Evolutionary conservation across 2,888 invertebrate genomes (phyloP), one percentile per base, ranked within the genome.

Genomic region (Drosophila paucipuncta): DNA sequence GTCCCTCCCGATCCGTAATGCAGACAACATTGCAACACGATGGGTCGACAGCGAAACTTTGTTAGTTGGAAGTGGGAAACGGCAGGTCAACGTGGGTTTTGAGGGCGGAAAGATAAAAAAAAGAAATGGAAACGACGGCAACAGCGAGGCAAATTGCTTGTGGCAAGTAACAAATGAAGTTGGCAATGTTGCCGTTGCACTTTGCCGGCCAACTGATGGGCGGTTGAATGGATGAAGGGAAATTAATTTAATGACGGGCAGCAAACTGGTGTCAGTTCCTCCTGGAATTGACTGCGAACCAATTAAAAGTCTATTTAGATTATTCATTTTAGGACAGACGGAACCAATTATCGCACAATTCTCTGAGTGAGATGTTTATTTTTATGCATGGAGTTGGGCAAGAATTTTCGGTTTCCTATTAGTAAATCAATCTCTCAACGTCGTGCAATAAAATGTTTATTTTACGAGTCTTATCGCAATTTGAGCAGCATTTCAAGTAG

Each of bases 91-190:
- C n/a, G 6, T 28, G 35, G 52, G 60, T 16, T 18, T 25, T 25
- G 39, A n/a, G 31, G 28, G n/a, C 0, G 13, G 30, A 39, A 25
- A 60, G 60, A 39, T 61, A 67, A 5, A 35, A 22, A 30, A 28
- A 58, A n/a, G 13, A 31, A n/a, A 41, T 41, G 18, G 41, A n/a
- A 58, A 16, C n/a, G 41, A 30, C n/a, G 30, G n/a, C n/a, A 52
- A 64, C n/a, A 43, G 35, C 37, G 25, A 59, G 50, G 58, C 66
- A 71, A 68, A 64, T 68, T 68, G 78, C 75, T 66, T 68, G 72
- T 78, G 75, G 78, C 75, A 72, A 53, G 65, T 58, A 50, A 52
- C 59, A 77, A 77, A 78, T 71, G n/a, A 68, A 67, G 78, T 71
- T 75, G 63, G 47, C 52, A 59, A 68, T 63, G 59, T 74, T 74